phyloP scores from a whole-genome alignment of 2,113 vertebrate species.

The Pyxicephalus adspersus region DNA sequence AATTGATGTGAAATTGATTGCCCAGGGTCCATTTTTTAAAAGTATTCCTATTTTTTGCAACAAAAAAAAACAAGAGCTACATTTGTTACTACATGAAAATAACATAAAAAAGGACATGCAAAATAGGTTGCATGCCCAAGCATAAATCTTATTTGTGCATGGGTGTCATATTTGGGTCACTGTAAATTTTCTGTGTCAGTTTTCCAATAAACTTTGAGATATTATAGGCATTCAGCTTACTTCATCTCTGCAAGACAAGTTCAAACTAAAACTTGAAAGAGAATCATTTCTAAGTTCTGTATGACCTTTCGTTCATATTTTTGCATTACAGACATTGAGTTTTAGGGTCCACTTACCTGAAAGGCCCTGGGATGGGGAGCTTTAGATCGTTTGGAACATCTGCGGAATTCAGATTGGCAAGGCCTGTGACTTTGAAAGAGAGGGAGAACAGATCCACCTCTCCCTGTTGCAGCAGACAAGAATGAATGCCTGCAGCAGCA shows the following conservation, averaged over 20 bases:
- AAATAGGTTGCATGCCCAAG: too few species aligned
- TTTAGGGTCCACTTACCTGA: background rate
- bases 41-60: too few species aligned
- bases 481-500: constrained; percentile 9
- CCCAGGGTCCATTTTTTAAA: too few species aligned
- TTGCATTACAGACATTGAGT: background rate
- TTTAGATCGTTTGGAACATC: background rate
- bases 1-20: too few species aligned
- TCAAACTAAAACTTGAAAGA: background rate
- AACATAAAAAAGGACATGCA: too few species aligned
- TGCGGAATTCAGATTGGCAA: background rate
- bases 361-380: background rate
- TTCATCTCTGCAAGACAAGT: background rate
- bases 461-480: background rate
- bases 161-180: too few species aligned
- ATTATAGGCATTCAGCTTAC: background rate
- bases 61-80: too few species aligned
- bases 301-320: background rate
- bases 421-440: background rate
- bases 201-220: too few species aligned
- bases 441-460: constrained; percentile 5
- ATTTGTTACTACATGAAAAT: too few species aligned
- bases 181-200: too few species aligned
- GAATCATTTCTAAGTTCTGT: background rate
- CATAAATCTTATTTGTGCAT: too few species aligned